Percentiles rank a stretch among this genome's conserved stretches.
phyloP scores from a whole-genome alignment of 2,888 invertebrate species.

The Euspilapteryx auroguttella region DNA sequence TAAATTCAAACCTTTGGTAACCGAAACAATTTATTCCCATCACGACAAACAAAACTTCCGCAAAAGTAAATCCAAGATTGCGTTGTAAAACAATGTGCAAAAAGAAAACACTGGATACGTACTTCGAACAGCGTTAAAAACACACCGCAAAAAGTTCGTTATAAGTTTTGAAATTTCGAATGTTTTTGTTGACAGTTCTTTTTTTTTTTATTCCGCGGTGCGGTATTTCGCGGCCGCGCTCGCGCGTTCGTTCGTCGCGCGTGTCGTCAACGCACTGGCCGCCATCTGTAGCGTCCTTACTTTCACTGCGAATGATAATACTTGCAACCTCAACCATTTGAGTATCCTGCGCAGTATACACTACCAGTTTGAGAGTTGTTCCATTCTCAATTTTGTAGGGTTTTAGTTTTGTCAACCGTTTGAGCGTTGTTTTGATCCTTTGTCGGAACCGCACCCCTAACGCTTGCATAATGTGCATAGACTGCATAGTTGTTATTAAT shows the following conservation, averaged over 20 bases:
- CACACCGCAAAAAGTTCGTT: constrained; percentile 1
- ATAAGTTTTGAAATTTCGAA: constrained; percentile 3
- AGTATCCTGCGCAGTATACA: constrained; percentile 3
- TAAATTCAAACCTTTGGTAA: constrained; percentile 19
- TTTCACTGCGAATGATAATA: constrained; percentile 41
- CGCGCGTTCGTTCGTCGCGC: constrained; percentile 12
- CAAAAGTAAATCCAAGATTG: constrained; percentile 8
- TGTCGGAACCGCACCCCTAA: constrained; percentile 11
- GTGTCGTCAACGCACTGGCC: constrained; percentile 25
- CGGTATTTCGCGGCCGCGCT: constrained; percentile 1
- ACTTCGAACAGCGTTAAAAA: constrained; percentile 30
- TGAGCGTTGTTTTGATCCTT: constrained; percentile 9
- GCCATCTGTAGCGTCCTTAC: constrained; percentile 32
- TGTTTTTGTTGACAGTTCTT: constrained; percentile 3
- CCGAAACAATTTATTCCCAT: constrained; percentile 9
- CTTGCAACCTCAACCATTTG: constrained; percentile 10
- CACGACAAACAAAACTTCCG: constrained; percentile 14
- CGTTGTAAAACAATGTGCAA: constrained; percentile 9
- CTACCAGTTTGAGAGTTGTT: not conserved
- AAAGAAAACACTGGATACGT: too few species aligned
- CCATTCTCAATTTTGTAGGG: constrained; percentile 2
- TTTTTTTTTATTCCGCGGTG: not conserved
- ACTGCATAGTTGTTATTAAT: constrained; percentile 1
- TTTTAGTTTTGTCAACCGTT: constrained; percentile 4
- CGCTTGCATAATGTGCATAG: constrained; percentile 14